Evolutionary conservation across 2,797 vertebrate species (phyloP), one percentile per base, ranked within the genome.

Genomic region (Pogoniulus pusillus): DNA sequence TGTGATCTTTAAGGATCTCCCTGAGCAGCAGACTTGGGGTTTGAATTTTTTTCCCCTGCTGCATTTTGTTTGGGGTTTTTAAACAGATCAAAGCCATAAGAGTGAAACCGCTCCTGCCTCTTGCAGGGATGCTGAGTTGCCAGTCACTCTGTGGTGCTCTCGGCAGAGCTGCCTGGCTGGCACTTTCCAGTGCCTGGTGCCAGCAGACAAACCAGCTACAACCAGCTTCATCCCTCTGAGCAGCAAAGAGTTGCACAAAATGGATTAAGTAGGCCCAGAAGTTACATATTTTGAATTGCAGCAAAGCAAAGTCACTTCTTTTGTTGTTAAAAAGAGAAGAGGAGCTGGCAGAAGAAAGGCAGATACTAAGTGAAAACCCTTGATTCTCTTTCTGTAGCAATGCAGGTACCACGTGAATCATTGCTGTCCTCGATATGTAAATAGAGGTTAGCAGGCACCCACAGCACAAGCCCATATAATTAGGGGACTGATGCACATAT

Each of bases 401-500:
- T 96, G 95, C 96, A 97, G 96, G 91, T 91, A 75, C 89, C 94
- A 93, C 19, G 60, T 86, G 93, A 96, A 95, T 90, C 93, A 95
- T 87, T 4, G 4, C 85, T 95, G 87, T 39, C 91, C 93, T 92
- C 87, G 0, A 91, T 95, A 94, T 71, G 93, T 85, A 93, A 94
- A 93, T 84, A 94, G 95, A 78, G 81, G 81, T 84, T 91, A 93
- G 73, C 82, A 91, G 62, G 77, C 89, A 92, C 24, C 71, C 80
- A 91, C 90, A 90, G 89, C 82, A 71, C 77, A 82, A 92, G 64
- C n/a, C 68, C 34, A 60, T 12, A 17, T 15, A 58, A 78, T 66
- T 43, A 74, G 60, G 51, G 35, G 82, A 53, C 49, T 30, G 55
- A 76, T 81, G 81, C 66, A 93, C 94, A 95, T 37, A 78, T 26